Evolutionary conservation across 2,888 invertebrate species (phyloP).

Genomic region (Leucophenga montana): DNA sequence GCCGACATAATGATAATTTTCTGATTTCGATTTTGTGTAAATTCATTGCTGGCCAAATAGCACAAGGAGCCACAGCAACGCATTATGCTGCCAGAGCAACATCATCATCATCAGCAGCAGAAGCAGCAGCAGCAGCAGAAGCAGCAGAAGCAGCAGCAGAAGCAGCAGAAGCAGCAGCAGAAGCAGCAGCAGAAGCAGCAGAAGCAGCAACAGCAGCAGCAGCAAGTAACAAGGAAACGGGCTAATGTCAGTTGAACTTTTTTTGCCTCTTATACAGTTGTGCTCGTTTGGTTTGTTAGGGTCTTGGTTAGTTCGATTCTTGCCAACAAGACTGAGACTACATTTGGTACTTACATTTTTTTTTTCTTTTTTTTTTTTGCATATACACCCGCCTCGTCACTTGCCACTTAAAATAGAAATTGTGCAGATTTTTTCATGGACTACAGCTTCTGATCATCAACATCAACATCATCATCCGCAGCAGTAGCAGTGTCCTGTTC

Average conservation of each 20-base stretch:
- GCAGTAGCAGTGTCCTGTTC: constrained; percentile 15
- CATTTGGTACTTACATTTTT: neutral
- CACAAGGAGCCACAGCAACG: neutral
- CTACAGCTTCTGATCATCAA: constrained; percentile 6
- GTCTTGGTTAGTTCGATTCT: constrained; percentile 9
- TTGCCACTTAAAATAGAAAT: neutral
- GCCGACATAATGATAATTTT: constrained; percentile 60
- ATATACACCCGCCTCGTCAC: neutral
- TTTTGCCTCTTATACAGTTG: neutral
- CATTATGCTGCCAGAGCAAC: constrained; percentile 10
- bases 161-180: neutral
- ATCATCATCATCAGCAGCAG: neutral
- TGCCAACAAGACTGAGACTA: neutral
- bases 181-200: constrained; percentile 13
- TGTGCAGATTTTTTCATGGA: constrained; percentile 17
- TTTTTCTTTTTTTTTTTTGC: constrained; percentile 27
- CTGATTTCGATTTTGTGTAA: constrained; percentile 64
- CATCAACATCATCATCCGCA: constrained; percentile 22
- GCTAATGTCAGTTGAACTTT: constrained; percentile 6
- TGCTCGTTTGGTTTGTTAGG: neutral
- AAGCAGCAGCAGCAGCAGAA: no score
- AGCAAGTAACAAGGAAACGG: neutral
- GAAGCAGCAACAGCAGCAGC: neutral
- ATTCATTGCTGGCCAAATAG: constrained; percentile 52
- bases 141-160: no score